Evolutionary conservation across 1,140 invertebrate species (phyloP), one percentile per base, ranked within the genome.

Genomic region (Zaprionus kolodkinae): DNA sequence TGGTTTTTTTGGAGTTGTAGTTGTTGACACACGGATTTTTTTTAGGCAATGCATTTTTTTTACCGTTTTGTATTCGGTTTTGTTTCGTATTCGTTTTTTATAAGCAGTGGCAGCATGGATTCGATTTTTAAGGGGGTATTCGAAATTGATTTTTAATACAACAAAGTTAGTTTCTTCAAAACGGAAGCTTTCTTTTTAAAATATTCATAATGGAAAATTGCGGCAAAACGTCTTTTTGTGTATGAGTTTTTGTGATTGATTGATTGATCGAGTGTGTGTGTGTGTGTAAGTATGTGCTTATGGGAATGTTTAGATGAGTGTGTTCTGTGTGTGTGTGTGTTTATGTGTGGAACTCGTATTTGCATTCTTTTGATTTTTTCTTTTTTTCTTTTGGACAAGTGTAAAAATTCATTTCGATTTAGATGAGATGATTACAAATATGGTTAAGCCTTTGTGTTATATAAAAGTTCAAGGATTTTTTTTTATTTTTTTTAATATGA

Each of bases 351-450:
- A 62, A 70, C 59, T 75, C 54, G 40, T 45, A 45, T 45, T 45
- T 45, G 40, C 40, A 45, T 45, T 45, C 40, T 66, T 61, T 62
- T 64, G n/a, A 45, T 40, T 43, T 66, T 36, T 2, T 71, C 65
- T 52, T 21, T 72, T 45, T 38, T 59, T 67, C 59, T 54, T 6
- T 83, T 80, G 35, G 54, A 71, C 43, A 79, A 85, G 79, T 86
- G 87, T 92, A 77, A 77, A 81, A 69, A 67, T 79, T 91, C 87
- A 76, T 89, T 92, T 86, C 91, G 89, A 91, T 92, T 88, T 92
- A 92, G 91, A 91, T 92, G 88, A 92, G 91, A 92, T 92, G 91
- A 92, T 92, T 92, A 92, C 88, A 90, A 85, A 87, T 79, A 92
- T 91, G 90, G 85, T 87, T 87, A 92, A 92, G 91, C 91, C 91